Evolutionary conservation across 2,797 vertebrate species (phyloP).

Genomic region (Ispidina lecontei): DNA sequence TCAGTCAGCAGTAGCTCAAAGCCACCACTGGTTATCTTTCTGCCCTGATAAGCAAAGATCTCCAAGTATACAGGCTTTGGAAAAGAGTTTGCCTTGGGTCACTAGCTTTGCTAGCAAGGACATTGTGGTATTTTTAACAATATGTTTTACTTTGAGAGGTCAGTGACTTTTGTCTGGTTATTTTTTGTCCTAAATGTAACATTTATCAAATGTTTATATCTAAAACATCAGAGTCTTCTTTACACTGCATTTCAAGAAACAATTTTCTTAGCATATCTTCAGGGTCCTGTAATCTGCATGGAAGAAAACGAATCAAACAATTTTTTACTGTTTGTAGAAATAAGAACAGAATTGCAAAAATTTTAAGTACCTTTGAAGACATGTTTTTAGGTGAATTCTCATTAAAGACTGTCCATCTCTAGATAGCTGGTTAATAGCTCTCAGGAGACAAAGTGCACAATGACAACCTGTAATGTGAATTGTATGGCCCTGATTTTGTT

Average conservation of each 20-base stretch:
- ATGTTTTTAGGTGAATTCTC: not conserved
- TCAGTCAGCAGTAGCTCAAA: constrained; percentile 76
- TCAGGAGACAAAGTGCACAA: not conserved
- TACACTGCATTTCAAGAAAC: not conserved
- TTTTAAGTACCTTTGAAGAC: not conserved
- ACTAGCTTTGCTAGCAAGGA: constrained; percentile 63
- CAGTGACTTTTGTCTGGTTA: constrained; percentile 48
- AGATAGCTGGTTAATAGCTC: not conserved
- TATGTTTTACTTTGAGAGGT: constrained; percentile 71
- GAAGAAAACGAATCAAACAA: not conserved
- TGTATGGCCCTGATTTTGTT: not conserved
- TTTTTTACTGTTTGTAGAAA: not conserved
- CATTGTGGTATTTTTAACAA: constrained; percentile 70
- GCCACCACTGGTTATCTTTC: constrained; percentile 74
- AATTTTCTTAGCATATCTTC: not conserved
- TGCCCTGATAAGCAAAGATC: constrained; percentile 76
- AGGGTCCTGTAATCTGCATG: not conserved
- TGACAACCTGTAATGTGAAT: not conserved
- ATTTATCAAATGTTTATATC: not conserved
- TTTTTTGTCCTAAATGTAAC: constrained; percentile 43
- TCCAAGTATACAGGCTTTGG: constrained; percentile 30
- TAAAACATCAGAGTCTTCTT: not conserved
- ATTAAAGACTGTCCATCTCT: not conserved
- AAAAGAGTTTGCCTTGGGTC: constrained; percentile 62
- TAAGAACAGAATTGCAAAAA: not conserved